Evolutionary conservation across 2,113 vertebrate genomes (phyloP), one percentile per base, ranked within the genome.

Genomic region (Lanius ludovicianus): DNA sequence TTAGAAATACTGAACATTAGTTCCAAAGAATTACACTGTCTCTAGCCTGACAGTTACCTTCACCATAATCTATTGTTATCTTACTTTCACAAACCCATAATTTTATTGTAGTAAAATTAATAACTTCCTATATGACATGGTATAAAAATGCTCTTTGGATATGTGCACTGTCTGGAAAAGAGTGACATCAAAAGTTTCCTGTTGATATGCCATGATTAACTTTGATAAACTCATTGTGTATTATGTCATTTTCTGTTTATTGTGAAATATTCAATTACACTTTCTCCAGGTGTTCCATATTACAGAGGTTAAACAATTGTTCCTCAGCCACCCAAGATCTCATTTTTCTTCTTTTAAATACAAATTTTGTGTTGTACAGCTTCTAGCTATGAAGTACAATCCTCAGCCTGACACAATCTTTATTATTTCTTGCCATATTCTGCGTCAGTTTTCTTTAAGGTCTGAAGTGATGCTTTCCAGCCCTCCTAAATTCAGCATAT

Each of bases 221-320:
- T 84, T 93, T 90, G 57, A 90, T 74, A 88, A 95, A 88, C 13
- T 62, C 49, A 64, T 68, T 60, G 17, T 64, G 2, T 44, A 50
- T 73, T 76, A 79, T 88, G 53, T 53, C 1, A 62, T 92, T 93
- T 93, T 96, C 57, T 93, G 71, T 90, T 96, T 96, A 90, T 83
- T 93, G 21, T 88, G 37, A 88, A 73, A 87, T 65, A 37, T 94
- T 87, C 44, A 84, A 21, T 81, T 95, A 74, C 64, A 46, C 7
- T 95, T 91, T 87, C n/a, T 90, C 63, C 92, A 97, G 75, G 88
- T 94, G 75, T 92, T 96, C 70, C 30, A 23, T 53, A 88, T 88
- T 85, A 88, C 10, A 83, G 50, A 83, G 37, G 23, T 68, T 95
- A 90, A 93, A 83, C 55, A 62, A 42, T 62, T 73, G 7, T 19